A percentile compares a stretch with the other conserved stretches of the same genome.
Evolutionary conservation across 2,797 vertebrate species (phyloP).

Genomic region (Craterocephalus amniculus): DNA sequence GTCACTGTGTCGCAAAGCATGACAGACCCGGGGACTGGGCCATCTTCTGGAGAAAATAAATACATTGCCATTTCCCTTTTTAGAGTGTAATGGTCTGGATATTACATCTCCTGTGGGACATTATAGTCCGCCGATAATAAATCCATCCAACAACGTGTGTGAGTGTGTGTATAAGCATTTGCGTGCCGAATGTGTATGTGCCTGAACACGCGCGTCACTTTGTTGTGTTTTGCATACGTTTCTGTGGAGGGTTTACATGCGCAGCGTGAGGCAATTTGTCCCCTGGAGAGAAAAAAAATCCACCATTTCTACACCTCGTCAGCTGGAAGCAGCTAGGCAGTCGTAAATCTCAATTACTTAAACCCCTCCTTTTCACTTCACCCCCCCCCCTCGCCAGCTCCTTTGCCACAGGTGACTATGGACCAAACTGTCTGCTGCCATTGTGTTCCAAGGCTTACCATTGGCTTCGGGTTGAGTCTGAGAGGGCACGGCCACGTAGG

Average conservation of each 20-base stretch:
- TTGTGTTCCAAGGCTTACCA: conserved; percentile 98
- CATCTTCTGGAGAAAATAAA: conserved; percentile 76
- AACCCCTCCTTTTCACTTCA: conserved; percentile 34
- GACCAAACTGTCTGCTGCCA: conserved; percentile 69
- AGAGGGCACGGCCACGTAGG: conserved; percentile 94
- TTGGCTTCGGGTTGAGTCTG: conserved; percentile 96
- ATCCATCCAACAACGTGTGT: conserved; percentile 57
- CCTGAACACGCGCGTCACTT: conserved; percentile 22
- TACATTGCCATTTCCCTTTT: conserved; percentile 73
- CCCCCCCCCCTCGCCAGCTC: conserved; percentile 22
- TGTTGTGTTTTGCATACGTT: conserved; percentile 40
- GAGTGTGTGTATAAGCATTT: conserved; percentile 7
- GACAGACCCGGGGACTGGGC: conserved; percentile 61
- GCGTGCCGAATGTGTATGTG: conserved; percentile 27
- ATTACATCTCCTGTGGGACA: conserved; percentile 79
- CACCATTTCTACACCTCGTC: conserved; percentile 65
- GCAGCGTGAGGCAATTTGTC: conserved; percentile 69
- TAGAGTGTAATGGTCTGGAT: conserved; percentile 79
- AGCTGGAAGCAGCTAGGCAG: conserved; percentile 93
- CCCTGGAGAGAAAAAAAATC: conserved; percentile 66
- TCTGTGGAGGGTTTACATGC: conserved; percentile 45
- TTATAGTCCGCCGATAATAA: conserved; percentile 75
- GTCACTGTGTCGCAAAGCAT: conserved; percentile 69
- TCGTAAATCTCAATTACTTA: conserved; percentile 78
- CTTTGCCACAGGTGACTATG: conserved; percentile 80